Evolutionary conservation across 2,113 vertebrate genomes (phyloP).

Genomic region (Nothocercus julius): DNA sequence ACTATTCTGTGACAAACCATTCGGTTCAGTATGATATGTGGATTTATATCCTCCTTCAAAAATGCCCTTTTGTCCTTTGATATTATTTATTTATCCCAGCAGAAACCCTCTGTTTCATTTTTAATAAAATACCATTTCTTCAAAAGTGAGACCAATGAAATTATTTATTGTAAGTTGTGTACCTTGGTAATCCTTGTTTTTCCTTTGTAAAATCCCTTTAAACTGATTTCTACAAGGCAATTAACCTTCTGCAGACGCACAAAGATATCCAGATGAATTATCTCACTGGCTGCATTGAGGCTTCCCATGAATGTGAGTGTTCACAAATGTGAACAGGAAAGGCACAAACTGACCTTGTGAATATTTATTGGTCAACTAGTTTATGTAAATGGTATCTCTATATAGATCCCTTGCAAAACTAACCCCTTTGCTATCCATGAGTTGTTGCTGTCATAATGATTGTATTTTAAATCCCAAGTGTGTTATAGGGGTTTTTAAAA

Average conservation of each 20-base stretch:
- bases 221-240: not conserved
- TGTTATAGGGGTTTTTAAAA: not conserved
- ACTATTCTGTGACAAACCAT: not conserved
- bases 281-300: not conserved
- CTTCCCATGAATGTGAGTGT: not conserved
- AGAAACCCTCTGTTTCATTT: not conserved
- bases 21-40: constrained; percentile 1
- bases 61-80: constrained; percentile 14
- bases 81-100: constrained; percentile 31
- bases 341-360: not conserved
- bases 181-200: constrained; percentile 2
- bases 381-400: not conserved
- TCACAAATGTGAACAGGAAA: not conserved
- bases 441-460: not conserved
- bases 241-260: constrained; percentile 16
- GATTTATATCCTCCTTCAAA: constrained; percentile 27
- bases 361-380: not conserved
- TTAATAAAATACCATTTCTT: not conserved
- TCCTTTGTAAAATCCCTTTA: not conserved
- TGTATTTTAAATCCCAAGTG: constrained; percentile 9
- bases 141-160: not conserved
- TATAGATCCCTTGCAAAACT: not conserved
- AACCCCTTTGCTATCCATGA: constrained; percentile 17
- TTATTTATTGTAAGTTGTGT: not conserved
- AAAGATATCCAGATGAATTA: not conserved